phyloP scores from a whole-genome alignment of 1,140 invertebrate genomes.

The Temnothorax curvispinosus region DNA sequence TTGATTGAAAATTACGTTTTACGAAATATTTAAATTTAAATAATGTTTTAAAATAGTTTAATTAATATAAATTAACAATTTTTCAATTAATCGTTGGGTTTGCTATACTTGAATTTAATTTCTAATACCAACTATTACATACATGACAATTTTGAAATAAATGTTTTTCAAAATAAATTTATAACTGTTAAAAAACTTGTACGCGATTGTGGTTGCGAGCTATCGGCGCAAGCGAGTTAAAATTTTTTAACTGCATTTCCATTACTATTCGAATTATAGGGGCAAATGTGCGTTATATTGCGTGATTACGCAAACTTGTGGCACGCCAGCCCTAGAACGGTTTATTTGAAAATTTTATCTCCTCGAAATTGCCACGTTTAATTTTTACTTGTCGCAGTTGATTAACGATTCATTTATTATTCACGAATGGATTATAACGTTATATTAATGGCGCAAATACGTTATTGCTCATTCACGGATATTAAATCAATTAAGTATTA shows the following conservation, averaged over 20 bases:
- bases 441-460: conserved; percentile 7
- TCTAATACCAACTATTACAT: background rate
- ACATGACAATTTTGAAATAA: background rate
- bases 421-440: conserved; percentile 37
- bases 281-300: conserved; percentile 36
- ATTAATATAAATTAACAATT: background rate
- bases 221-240: background rate
- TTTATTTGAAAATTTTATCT: conserved; percentile 56
- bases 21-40: conserved; percentile 4
- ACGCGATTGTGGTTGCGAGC: background rate
- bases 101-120: background rate
- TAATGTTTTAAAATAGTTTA: background rate
- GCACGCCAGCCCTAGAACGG: background rate
- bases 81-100: background rate
- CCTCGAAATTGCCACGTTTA: conserved; percentile 43
- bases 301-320: conserved; percentile 37
- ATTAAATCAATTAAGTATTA: conserved; percentile 34
- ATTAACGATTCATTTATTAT: conserved; percentile 55
- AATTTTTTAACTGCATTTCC: conserved; percentile 23
- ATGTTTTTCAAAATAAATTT: background rate
- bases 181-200: conserved; percentile 17
- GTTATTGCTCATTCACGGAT: background rate
- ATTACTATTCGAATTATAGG: background rate
- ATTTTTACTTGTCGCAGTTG: conserved; percentile 47
- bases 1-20: background rate